Percentiles rank a stretch among this genome's conserved stretches.
Evolutionary conservation across 1,140 invertebrate species (phyloP).

Genomic region (Cotesia vestalis): DNA sequence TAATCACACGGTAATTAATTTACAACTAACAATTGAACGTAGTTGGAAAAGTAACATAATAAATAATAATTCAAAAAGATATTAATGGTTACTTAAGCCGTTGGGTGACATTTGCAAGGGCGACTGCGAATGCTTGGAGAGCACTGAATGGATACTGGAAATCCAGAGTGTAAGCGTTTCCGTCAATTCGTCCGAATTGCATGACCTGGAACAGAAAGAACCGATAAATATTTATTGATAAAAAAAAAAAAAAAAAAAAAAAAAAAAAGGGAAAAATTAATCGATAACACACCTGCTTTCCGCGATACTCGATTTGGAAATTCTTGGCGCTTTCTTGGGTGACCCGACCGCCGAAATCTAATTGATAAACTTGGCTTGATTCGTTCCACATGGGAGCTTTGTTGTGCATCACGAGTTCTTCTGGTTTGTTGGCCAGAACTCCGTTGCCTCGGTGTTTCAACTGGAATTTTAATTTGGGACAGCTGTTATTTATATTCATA

Average conservation of each 20-base stretch:
- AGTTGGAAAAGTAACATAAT: too few species aligned
- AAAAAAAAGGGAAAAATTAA: neutral
- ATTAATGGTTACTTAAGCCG: conserved; percentile 84
- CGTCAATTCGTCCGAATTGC: conserved; percentile 99
- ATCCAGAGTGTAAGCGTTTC: conserved; percentile 97
- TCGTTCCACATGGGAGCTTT: conserved; percentile 99
- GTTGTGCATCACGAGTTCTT: conserved; percentile 96
- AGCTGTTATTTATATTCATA: conserved; percentile 8
- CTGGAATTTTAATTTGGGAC: conserved; percentile 54
- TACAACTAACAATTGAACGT: too few species aligned
- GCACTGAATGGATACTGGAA: conserved; percentile 99
- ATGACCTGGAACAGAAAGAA: conserved; percentile 81
- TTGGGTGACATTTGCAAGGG: conserved; percentile 98
- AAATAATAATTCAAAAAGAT: neutral
- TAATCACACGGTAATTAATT: too few species aligned
- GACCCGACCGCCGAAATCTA: conserved; percentile 98
- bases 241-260: neutral
- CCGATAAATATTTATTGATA: conserved; percentile 24
- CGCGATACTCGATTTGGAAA: conserved; percentile 98
- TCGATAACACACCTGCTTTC: conserved; percentile 82
- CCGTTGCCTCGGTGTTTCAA: conserved; percentile 70
- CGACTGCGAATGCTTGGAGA: conserved; percentile 97
- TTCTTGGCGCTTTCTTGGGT: conserved; percentile 99
- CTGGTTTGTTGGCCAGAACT: conserved; percentile 60
- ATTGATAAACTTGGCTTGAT: conserved; percentile 97